Conservation (phyloP, 2,888 invertebrate genomes). For the Chrysotoxum bicinctum region DNA sequence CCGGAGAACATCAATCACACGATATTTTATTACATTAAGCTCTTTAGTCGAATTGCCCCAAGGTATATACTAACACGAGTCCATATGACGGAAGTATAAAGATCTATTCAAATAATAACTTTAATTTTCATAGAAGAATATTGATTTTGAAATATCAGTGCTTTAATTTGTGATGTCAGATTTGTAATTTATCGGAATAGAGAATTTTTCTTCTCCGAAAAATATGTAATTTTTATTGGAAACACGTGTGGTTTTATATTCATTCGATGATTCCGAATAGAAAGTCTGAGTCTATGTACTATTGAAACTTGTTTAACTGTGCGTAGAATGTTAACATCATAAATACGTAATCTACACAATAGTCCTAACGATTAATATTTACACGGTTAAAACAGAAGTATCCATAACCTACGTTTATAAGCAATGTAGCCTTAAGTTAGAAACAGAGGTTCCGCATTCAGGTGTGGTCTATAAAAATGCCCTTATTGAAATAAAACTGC, state of each 20-base stretch:
- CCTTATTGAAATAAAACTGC: not conserved
- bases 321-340: not conserved
- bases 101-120: not conserved
- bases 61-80: not conserved
- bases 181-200: not conserved
- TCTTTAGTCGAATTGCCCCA: not conserved
- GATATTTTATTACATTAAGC: constrained; percentile 14
- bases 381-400: not conserved
- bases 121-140: not conserved
- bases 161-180: not conserved
- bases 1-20: not conserved
- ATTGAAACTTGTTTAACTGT: not conserved
- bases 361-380: not conserved
- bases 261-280: not conserved
- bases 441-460: not conserved
- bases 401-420: not conserved
- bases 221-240: not conserved
- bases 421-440: not conserved
- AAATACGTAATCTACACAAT: not conserved
- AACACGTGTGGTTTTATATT: too few relatives aligned
- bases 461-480: constrained; percentile 8
- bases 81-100: not conserved
- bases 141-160: not conserved
- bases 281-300: not conserved
- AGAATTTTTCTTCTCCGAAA: not conserved